Evolutionary conservation across 2,888 invertebrate genomes (phyloP).

Genomic region (Thyatira batis): DNA sequence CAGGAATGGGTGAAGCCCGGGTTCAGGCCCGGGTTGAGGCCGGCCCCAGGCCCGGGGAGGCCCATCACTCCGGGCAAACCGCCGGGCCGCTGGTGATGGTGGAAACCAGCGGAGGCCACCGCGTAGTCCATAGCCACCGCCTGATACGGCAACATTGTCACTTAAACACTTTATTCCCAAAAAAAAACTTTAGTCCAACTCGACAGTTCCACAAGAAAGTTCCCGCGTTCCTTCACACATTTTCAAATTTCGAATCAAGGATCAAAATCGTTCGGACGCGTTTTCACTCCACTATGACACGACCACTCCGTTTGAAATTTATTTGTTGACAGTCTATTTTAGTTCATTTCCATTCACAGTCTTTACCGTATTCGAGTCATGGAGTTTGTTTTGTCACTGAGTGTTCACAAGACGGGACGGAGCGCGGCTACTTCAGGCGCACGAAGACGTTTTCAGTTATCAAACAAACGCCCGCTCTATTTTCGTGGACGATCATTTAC

Average conservation of each 20-base stretch:
- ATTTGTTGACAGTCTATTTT: slow-evolving; percentile 22
- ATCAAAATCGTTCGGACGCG: slow-evolving; percentile 23
- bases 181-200: slow-evolving; percentile 38
- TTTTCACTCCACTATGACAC: slow-evolving; percentile 28
- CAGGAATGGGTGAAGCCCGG: slow-evolving; percentile 96
- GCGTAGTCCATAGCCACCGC: slow-evolving; percentile 94
- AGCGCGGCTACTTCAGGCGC: slow-evolving; percentile 34
- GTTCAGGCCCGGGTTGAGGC: slow-evolving; percentile 77
- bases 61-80: slow-evolving; percentile 82
- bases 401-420: slow-evolving; percentile 32
- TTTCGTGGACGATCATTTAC: slow-evolving; percentile 72
- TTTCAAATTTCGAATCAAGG: slow-evolving; percentile 32
- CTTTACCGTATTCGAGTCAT: slow-evolving; percentile 9
- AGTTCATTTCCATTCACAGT: slow-evolving; percentile 18
- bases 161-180: slow-evolving; percentile 40
- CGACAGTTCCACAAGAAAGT: slow-evolving; percentile 39
- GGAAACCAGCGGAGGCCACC: slow-evolving; percentile 80
- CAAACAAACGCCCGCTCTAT: slow-evolving; percentile 72
- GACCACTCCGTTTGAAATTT: slow-evolving; percentile 21
- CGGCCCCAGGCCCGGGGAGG: slow-evolving; percentile 78
- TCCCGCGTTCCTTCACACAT: slow-evolving; percentile 49
- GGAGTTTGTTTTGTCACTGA: slow-evolving; percentile 8
- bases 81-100: slow-evolving; percentile 77
- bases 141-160: slow-evolving; percentile 92
- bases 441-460: slow-evolving; percentile 62